phyloP scores from a whole-genome alignment of 2,797 vertebrate species.

The Propithecus deckenii region DNA sequence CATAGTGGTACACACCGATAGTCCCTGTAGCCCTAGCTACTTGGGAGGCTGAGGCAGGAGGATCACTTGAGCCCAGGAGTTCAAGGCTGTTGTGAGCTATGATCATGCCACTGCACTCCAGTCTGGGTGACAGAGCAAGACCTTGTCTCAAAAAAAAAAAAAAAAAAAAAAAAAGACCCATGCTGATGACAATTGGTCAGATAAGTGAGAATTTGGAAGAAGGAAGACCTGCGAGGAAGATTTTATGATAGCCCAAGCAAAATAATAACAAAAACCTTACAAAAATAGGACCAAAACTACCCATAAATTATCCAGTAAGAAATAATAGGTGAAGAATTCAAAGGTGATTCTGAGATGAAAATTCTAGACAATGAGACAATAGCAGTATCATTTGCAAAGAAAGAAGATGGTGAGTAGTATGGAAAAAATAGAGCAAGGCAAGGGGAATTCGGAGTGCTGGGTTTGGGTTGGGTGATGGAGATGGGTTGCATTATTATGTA shows the following conservation, averaged over 20 bases:
- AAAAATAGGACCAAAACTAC: background rate
- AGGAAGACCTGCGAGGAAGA: conserved; percentile 5
- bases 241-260: background rate
- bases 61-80: background rate
- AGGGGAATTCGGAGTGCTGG: background rate
- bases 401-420: background rate
- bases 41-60: background rate
- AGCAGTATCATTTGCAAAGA: conserved; percentile 44
- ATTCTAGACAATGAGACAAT: conserved; percentile 19
- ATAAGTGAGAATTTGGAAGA: conserved; percentile 23
- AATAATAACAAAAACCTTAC: conserved; percentile 16
- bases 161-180: background rate
- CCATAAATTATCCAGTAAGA: conserved; percentile 7
- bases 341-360: conserved; percentile 40
- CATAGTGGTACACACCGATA: background rate
- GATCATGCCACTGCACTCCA: background rate
- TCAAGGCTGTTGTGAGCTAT: background rate
- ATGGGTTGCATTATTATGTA: background rate
- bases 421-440: background rate
- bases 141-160: background rate
- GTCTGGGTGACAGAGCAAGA: background rate
- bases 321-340: conserved; percentile 16
- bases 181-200: background rate
- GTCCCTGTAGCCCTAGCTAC: too few species aligned
- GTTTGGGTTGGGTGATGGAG: background rate